Evolutionary conservation across 2,797 vertebrate species (phyloP).

Genomic region (Gastrophryne carolinensis): DNA sequence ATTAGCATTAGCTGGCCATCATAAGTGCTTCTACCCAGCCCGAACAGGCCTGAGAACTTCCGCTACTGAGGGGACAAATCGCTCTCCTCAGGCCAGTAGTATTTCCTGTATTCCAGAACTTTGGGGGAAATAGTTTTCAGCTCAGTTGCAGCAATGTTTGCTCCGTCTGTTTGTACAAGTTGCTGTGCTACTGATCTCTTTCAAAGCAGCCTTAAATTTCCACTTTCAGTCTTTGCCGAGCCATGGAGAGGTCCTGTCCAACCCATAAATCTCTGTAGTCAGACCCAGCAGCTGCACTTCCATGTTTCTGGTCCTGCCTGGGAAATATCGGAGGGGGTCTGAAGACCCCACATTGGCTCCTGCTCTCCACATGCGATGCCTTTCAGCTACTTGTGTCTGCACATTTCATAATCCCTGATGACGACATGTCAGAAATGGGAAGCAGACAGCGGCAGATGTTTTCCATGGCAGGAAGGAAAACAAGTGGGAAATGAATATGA

Average conservation of each 20-base stretch:
- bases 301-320: not conserved
- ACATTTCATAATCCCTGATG: not conserved
- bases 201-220: not conserved
- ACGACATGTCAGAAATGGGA: not conserved
- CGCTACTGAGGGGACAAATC: not conserved
- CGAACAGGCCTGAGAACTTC: not conserved
- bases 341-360: not conserved
- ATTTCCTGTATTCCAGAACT: not conserved
- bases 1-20: too few relatives aligned
- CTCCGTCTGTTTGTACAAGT: constrained; percentile 9
- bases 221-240: not conserved
- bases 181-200: not conserved
- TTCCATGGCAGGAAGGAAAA: not conserved
- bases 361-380: not conserved
- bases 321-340: not conserved
- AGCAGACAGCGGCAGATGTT: not conserved
- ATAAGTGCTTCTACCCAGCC: too few relatives aligned
- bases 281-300: constrained; percentile 16
- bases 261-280: constrained; percentile 5
- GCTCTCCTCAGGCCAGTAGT: not conserved
- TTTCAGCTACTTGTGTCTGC: not conserved
- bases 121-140: constrained; percentile 1
- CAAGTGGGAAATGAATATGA: too few relatives aligned
- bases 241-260: constrained; percentile 16
- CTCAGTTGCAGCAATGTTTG: constrained; percentile 12